Conservation (phyloP, 2,113 vertebrate genomes). For the Psammodynastes pulverulentus region DNA sequence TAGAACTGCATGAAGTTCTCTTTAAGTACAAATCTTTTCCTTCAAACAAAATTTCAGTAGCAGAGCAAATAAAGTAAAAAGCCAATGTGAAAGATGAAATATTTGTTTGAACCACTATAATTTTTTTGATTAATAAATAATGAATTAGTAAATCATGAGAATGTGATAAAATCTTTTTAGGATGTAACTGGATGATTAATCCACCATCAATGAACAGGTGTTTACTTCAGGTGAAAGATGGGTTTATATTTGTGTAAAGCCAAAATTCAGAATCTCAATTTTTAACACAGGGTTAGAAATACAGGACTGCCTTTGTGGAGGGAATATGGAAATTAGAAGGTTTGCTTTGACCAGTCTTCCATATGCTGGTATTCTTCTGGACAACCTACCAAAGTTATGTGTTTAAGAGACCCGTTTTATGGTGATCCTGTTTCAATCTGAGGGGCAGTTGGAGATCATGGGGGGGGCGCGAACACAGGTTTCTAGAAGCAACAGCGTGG, state of each 20-base stretch:
- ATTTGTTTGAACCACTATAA: not conserved
- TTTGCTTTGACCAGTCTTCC: not conserved
- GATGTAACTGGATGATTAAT: not conserved
- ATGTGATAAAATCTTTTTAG: not conserved
- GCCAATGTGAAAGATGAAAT: not conserved
- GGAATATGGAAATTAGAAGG: not conserved
- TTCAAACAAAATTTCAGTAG: slow-evolving; percentile 1
- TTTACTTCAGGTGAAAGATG: not conserved
- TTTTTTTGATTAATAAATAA: not conserved
- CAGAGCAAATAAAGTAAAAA: not conserved
- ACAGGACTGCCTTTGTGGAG: not conserved
- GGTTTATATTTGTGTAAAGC: not conserved
- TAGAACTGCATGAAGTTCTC: not conserved
- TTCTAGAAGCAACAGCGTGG: not conserved
- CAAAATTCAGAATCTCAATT: not conserved
- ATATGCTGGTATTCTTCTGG: not conserved
- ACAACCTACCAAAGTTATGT: not conserved
- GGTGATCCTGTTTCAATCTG: not conserved
- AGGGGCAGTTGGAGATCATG: not conserved
- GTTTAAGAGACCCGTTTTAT: not conserved
- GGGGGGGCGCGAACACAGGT: not conserved
- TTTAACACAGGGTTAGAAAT: not conserved
- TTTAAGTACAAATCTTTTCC: slow-evolving; percentile 5
- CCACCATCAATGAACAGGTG: not conserved
- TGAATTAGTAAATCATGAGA: not conserved